Base-by-base conservation (phyloP, 2,113 vertebrate genomes). In the Ophthalmolycus amberensis region DNA sequence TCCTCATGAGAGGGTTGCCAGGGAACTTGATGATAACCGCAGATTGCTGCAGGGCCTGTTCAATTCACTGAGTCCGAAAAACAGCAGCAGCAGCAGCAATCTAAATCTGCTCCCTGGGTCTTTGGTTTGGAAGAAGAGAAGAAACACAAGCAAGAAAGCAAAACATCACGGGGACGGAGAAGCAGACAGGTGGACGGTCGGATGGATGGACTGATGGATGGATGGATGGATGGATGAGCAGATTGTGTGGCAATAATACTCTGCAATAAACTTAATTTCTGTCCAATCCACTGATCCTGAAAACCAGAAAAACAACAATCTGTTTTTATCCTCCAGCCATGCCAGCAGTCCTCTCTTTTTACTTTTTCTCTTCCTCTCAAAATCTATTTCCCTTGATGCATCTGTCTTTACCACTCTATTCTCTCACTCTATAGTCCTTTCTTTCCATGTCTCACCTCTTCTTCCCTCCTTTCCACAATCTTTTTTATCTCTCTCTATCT, bases 261-360 rank as follows among this genome's bases (percentile, higher is more conserved):
- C 40, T 71, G 59, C 6, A 37, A 83, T 69, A 75, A 60, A 86
- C 14, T 69, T 25, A 27, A 80, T 40, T 84, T 73, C 54, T 48
- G 66, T 85, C 90, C 65, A 85, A 87, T 58, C 82, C 85, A 89
- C 78, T 81, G 79, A 81, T 79, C 78, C 75, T 70, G 76, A 90
- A 90, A 90, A 81, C 54, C 76, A 90, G 62, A 85, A 86, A 71
- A 80, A 87, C 69, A 85, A 75, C 64, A 74, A 81, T 85, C 67
- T 85, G 38, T 83, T 84, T 85, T 85, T 77, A 79, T 87, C 84
- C 69, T 71, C 40, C 60, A 82, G 73, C 42, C n/a, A 62, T 34
- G 48, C 76, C 37, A 66, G 22, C 29, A 68, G 77, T 56, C 22
- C 52, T 58, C 34, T 68, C 4, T 27, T 48, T 65, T 63, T 62